phyloP scores from a whole-genome alignment of 1,140 invertebrate species.

The Bombus superbus region DNA sequence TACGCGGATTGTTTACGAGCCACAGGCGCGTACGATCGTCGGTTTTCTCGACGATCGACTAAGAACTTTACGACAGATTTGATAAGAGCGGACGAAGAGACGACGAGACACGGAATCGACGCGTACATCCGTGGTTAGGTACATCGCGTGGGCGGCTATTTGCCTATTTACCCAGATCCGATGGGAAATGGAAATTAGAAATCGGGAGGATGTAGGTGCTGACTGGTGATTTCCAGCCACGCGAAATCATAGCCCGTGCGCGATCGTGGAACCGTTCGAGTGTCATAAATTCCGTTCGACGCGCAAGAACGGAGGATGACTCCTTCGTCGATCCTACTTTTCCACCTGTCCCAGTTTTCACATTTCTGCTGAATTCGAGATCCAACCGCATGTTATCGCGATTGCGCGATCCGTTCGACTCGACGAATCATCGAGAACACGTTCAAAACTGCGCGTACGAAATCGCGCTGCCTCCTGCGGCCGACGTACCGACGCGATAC shows the following conservation, averaged over 20 bases:
- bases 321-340: constrained; percentile 42
- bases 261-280: constrained; percentile 5
- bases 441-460: too few species aligned
- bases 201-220: constrained; percentile 58
- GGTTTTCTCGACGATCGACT: constrained; percentile 15
- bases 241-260: constrained; percentile 53
- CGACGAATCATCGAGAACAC: neutral
- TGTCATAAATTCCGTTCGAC: constrained; percentile 48
- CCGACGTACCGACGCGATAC: too few species aligned
- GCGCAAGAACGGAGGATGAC: constrained; percentile 38
- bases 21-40: neutral
- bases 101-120: neutral
- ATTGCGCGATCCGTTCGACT: neutral
- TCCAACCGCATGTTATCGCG: constrained; percentile 18
- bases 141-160: constrained; percentile 48
- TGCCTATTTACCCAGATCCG: constrained; percentile 62
- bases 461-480: too few species aligned
- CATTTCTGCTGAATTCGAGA: constrained; percentile 30
- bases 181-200: constrained; percentile 66
- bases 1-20: neutral
- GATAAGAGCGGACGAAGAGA: constrained; percentile 1
- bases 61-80: neutral
- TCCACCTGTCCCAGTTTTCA: constrained; percentile 52
- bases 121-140: neutral
- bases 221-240: constrained; percentile 50